A percentile compares a stretch with the other conserved stretches of the same genome.
Evolutionary conservation across 2,888 invertebrate species (phyloP).

Genomic region (Noctua fimbriata): DNA sequence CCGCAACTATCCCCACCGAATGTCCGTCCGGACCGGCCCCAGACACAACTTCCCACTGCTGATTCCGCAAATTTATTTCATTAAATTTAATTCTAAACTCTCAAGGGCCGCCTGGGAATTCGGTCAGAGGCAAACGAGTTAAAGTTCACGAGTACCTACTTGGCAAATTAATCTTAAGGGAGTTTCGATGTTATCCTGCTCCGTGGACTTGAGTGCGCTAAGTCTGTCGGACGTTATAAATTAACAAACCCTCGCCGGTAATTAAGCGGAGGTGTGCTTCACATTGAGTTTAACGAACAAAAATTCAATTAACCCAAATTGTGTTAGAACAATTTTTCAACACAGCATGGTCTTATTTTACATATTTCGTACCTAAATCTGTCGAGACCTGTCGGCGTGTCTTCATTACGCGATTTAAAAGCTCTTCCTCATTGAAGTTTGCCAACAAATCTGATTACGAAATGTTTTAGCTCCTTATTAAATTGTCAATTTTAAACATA

Average conservation of each 20-base stretch:
- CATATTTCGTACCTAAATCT: constrained; percentile 79
- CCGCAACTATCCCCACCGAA: constrained; percentile 72
- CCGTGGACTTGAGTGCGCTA: constrained; percentile 82
- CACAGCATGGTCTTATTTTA: constrained; percentile 78
- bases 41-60: constrained; percentile 81
- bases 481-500: constrained; percentile 62
- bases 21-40: constrained; percentile 68
- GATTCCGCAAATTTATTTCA: constrained; percentile 88
- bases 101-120: constrained; percentile 86
- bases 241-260: constrained; percentile 88
- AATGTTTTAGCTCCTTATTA: constrained; percentile 64
- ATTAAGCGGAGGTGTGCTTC: constrained; percentile 88
- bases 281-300: constrained; percentile 86
- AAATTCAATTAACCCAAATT: constrained; percentile 88
- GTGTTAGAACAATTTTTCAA: constrained; percentile 83
- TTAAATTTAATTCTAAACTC: constrained; percentile 89
- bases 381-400: constrained; percentile 69
- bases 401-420: constrained; percentile 65
- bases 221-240: constrained; percentile 87
- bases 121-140: constrained; percentile 88
- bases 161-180: constrained; percentile 90
- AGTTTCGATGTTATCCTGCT: constrained; percentile 88
- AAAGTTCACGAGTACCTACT: constrained; percentile 87
- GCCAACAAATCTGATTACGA: constrained; percentile 70
- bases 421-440: constrained; percentile 70